Base-by-base conservation (phyloP, 2,888 invertebrate genomes). In the Caenorhabditis becei region DNA sequence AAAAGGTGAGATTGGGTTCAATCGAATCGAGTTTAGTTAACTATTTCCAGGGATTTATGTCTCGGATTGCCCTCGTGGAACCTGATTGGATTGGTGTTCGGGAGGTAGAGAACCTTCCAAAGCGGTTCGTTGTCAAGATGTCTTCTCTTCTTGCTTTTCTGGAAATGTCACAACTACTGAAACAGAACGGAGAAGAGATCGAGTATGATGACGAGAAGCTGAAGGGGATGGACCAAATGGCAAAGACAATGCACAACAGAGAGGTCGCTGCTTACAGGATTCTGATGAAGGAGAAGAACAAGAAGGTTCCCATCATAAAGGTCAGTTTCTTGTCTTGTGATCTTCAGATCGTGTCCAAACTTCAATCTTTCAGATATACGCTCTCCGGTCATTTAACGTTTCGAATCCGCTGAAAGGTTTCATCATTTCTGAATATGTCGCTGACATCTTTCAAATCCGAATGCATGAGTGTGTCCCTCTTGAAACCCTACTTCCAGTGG, bases 31-130 rank as follows among this genome's bases (percentile, higher is more conserved):
- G n/a, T 14, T 10, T 5, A 5, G 16, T 41, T 41, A 5, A 2
- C 41, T 32, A 41, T 10, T 77, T 77, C 26, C 53, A 82, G 82
- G 82, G 82, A 26, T 82, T 82, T 65, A 82, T 82, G 82, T 82
- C 82, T 0, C 26, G 65, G 61, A 74, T 82, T 28, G 77, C 75
- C 2, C 59, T 82, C 1, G 41, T 82, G n/a, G 82, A 82, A 24
- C 72, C 82, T 11, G 28, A 65, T 7, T 82, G 82, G 82, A 49
- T 62, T 14, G 53, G 66, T 0, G 69, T 54, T 7, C 67, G 69
- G 10, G 53, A 67, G 23, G 8, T 1, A 47, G 47, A 47, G 47
- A 47, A 74, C 0, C 61, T 82, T 16, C 82, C 82, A 0, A 44
- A 67, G 23, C 77, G 65, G 51, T 82, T 82, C 37, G 41, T 82